Base-by-base conservation (phyloP, 1,140 invertebrate genomes). In the Heliconius nattereri region DNA sequence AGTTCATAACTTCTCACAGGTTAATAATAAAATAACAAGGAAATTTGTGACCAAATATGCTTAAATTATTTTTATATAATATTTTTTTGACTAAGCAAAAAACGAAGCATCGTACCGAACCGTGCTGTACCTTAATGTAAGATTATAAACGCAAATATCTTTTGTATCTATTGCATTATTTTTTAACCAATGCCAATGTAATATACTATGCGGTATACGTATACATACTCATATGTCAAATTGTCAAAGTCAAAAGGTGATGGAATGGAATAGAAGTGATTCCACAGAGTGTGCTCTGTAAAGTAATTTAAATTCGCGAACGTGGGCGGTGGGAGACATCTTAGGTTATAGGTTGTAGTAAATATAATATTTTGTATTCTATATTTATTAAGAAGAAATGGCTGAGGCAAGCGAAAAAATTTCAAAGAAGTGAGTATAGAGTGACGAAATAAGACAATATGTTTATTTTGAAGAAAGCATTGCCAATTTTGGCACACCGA, bases 361-460 rank as follows among this genome's bases (percentile, higher is more conserved):
- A 66, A 66, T 66, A 66, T 26, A 66, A 26, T 60, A 60, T 60
- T 60, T 60, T 60, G 9, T 60, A 60, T 60, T 29, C 11, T 60
- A 66, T 29, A 66, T 11, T 26, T 66, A 66, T 66, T 66, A 66
- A 29, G 60, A 26, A 78, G 75, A 78, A 79, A 96, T 96, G 96
- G 95, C 95, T 86, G 96, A 96, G 81, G 87, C 86, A 81, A 92
- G 83, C 83, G 96, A 96, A 95, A 96, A 96, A 85, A 81, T 97
- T 81, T 97, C 96, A 6, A 97, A 97, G 95, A 97, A 96, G 96
- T 96, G 95, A 96, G 96, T 96, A 94, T 91, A 81, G 80, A 85
- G 84, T 88, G 81, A 84, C 29, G 80, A 80, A 79, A 84, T 83
- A 78, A 54, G 49, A 45, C 74, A 90, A 82, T 75, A 88, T 90